phyloP scores from a whole-genome alignment of 2,797 vertebrate species.

The Sebastes kiyomatsui region DNA sequence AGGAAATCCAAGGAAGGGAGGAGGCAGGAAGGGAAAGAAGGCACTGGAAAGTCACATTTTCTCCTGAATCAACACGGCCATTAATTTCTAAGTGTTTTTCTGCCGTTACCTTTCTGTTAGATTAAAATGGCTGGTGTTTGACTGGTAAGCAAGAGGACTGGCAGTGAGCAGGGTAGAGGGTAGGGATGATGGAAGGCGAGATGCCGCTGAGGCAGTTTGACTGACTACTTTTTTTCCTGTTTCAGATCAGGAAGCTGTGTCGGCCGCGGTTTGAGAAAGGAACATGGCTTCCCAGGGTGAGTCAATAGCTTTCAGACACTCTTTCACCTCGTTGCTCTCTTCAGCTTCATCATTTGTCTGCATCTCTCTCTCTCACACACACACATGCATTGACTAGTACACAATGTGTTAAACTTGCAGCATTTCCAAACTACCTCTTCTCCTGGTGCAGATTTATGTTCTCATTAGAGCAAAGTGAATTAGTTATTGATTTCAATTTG shows the following conservation, averaged over 20 bases:
- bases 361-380: neutral
- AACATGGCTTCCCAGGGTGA: conserved; percentile 89
- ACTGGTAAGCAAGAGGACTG: neutral
- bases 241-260: conserved; percentile 88
- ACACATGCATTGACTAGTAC: neutral
- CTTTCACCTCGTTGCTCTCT: neutral
- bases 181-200: neutral
- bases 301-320: conserved; percentile 32
- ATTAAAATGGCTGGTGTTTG: conserved; percentile 13
- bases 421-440: neutral
- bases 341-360: neutral
- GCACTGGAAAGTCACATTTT: neutral
- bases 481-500: conserved; percentile 57
- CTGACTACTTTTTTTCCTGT: conserved; percentile 27
- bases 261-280: conserved; percentile 80
- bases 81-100: conserved; percentile 2
- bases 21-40: conserved; percentile 31
- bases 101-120: neutral
- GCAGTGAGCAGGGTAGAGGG: neutral
- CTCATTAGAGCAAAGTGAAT: conserved; percentile 35
- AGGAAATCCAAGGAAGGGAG: conserved; percentile 45
- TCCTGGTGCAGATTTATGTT: conserved; percentile 29
- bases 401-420: neutral
- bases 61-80: neutral
- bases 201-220: conserved; percentile 1